Percentiles rank a stretch among this genome's conserved stretches.
Conservation (phyloP, 1,140 invertebrate genomes). For the Berghia stephanieae region DNA sequence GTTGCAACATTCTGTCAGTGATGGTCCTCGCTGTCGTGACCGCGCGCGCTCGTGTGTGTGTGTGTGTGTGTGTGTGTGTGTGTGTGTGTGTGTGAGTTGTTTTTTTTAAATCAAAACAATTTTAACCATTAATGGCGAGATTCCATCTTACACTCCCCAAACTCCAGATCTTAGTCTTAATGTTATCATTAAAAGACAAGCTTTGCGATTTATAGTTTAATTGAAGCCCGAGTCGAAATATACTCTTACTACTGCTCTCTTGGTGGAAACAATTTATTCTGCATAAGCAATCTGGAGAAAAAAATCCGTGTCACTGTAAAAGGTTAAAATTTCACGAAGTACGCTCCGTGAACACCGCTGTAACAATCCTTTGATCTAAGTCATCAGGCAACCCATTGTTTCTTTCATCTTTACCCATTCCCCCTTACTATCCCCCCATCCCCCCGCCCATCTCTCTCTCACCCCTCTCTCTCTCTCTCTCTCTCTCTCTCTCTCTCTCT, state of each 20-base stretch:
- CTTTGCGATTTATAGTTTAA: no score
- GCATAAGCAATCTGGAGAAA: neutral
- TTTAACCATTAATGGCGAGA: no score
- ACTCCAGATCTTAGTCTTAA: neutral
- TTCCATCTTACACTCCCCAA: neutral
- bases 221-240: no score
- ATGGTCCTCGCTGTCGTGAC: neutral
- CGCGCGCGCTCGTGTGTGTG: slow-evolving; percentile 7
- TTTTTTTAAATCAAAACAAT: no score
- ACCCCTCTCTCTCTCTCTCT: neutral
- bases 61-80: slow-evolving; percentile 18
- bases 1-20: no score
- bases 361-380: no score
- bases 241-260: no score
- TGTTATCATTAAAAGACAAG: neutral
- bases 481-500: neutral
- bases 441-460: neutral
- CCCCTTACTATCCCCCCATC: neutral
- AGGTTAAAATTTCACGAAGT: no score
- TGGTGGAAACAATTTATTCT: no score
- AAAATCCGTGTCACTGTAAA: neutral
- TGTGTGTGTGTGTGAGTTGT: slow-evolving; percentile 19
- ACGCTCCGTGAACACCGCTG: no score
- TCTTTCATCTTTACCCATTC: neutral
- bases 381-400: neutral